phyloP scores from a whole-genome alignment of 2,888 invertebrate genomes.

The Aricia artaxerxes region DNA sequence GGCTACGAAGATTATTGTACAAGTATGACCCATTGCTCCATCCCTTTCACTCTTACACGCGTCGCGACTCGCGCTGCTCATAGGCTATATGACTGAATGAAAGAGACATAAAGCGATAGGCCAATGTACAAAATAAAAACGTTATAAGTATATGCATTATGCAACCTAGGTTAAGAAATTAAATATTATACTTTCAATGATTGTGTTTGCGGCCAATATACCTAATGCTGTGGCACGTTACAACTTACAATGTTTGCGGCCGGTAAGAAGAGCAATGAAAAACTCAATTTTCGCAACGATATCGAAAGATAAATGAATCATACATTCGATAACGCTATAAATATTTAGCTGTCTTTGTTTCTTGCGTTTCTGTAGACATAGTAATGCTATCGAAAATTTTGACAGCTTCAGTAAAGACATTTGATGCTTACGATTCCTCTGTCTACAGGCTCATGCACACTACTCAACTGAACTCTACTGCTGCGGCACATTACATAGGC shows the following conservation, averaged over 20 bases:
- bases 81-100: no score
- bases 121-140: background rate
- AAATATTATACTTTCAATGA: no score
- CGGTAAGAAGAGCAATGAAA: background rate
- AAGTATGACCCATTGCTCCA: background rate
- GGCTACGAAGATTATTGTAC: no score
- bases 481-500: conserved; percentile 59
- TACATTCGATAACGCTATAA: background rate
- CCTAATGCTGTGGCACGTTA: background rate
- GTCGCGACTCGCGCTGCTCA: background rate
- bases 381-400: background rate
- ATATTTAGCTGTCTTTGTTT: background rate
- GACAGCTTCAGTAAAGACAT: background rate
- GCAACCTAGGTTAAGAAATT: background rate
- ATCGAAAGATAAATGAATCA: background rate
- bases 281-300: background rate
- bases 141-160: background rate
- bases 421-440: background rate
- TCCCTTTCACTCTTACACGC: background rate
- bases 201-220: no score
- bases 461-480: conserved; percentile 38
- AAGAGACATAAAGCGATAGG: background rate
- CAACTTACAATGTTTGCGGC: background rate
- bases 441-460: background rate
- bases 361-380: background rate